These are phyloP conservation scores for Zaprionus davidi DNA, from an alignment of 1,140 invertebrate species.

Conservation along the genomic window DNA sequence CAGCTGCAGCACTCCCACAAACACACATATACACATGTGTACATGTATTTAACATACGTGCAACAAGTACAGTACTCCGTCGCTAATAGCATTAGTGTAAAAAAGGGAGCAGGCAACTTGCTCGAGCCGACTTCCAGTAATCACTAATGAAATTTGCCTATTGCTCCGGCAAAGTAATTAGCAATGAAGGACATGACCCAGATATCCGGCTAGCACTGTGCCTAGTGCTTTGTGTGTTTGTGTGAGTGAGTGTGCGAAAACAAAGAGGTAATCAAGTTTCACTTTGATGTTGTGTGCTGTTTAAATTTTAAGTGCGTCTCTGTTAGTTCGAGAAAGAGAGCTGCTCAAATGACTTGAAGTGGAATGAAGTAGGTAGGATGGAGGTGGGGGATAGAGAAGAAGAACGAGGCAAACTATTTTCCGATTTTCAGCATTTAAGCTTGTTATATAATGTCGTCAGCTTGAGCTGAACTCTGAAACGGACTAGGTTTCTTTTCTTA, in stretches of 20 bases:
- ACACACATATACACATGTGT: neutral
- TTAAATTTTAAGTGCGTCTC: constrained; percentile 3
- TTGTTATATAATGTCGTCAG: neutral
- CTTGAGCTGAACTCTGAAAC: neutral
- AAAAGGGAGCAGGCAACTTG: constrained; percentile 15
- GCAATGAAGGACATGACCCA: constrained; percentile 30
- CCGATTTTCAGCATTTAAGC: neutral
- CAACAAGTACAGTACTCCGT: neutral
- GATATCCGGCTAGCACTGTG: constrained; percentile 23
- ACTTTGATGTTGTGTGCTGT: constrained; percentile 22
- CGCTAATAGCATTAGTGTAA: constrained; percentile 44
- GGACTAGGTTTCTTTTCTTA: neutral
- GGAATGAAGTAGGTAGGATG: neutral
- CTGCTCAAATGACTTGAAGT: neutral
- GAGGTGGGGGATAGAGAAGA: neutral
- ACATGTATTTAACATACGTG: neutral
- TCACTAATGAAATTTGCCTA: constrained; percentile 51
- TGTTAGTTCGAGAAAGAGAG: neutral
- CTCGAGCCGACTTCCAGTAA: constrained; percentile 38
- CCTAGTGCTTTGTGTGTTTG: neutral
- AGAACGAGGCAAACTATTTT: neutral
- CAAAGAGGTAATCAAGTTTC: constrained; percentile 32
- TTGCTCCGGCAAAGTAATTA: constrained; percentile 49
- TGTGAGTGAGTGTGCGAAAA: neutral
- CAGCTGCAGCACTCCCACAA: neutral